phyloP scores from a whole-genome alignment of 1,140 invertebrate species.

The Bombus impatiens region DNA sequence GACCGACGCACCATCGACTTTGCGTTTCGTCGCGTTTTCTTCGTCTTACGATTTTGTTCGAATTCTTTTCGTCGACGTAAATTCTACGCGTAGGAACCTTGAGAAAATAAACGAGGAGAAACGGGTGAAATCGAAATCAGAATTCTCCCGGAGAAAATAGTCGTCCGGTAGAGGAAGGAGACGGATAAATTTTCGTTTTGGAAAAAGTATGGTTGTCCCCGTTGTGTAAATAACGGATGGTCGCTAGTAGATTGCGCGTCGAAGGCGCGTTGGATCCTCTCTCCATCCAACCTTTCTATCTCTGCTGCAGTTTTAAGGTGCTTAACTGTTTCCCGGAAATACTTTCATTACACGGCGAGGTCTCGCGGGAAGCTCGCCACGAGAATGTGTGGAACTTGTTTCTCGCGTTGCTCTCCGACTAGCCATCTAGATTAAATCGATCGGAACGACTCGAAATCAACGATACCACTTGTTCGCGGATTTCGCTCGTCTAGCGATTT shows the following conservation, averaged over 20 bases:
- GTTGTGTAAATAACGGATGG: neutral
- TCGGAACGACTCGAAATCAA: neutral
- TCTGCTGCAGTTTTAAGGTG: neutral
- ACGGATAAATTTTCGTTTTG: neutral
- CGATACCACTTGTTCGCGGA: neutral
- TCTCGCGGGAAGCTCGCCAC: neutral
- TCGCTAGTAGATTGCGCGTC: neutral
- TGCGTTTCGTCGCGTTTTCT: neutral
- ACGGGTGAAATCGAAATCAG: neutral
- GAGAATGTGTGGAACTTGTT: neutral
- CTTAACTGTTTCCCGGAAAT: neutral
- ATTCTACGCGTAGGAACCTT: neutral
- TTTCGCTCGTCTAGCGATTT: neutral
- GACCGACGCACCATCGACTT: no score
- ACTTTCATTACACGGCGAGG: neutral
- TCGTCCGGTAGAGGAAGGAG: fast-evolving
- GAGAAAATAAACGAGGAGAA: neutral
- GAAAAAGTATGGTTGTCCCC: neutral
- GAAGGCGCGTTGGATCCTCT: neutral
- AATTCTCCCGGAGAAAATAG: neutral
- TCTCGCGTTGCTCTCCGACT: neutral
- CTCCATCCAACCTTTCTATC: neutral
- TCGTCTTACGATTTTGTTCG: neutral
- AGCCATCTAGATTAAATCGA: neutral
- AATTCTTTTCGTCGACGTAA: neutral